Evolutionary conservation across 2,888 invertebrate species (phyloP), one percentile per base, ranked within the genome.

Genomic region (Dromius quadrimaculatus): DNA sequence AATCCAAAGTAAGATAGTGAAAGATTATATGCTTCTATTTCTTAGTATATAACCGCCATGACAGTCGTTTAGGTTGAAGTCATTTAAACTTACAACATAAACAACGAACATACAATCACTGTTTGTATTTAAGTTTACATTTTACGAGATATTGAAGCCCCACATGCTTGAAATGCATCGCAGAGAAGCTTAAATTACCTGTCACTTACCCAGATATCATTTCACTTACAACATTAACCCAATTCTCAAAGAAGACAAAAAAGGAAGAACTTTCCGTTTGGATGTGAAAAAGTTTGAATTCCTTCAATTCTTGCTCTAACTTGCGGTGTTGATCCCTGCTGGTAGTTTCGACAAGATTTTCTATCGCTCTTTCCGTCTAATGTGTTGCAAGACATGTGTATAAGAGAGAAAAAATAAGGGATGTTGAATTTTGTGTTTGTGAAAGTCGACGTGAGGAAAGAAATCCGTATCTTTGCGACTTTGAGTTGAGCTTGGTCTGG

Each of bases 271-370:
- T 59, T 59, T 34, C 36, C n/a, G n/a, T n/a, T n/a, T n/a, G n/a
- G n/a, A n/a, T 17, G 34, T 3, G 36, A 20, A 38, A 63, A 66
- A 54, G 36, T 63, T 34, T 41, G 57, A 61, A 72, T 72, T 69
- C 62, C 59, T 64, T 65, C 71, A 65, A 72, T 65, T 71, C 66
- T 36, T 50, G 54, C 66, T 71, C 62, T 66, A 69, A 71, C 54
- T 72, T 71, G 71, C 68, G 65, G 73, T 69, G 73, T 71, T 73
- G 73, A 73, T 73, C 72, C 71, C 43, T 36, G 63, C 62, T 61
- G 70, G 11, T 11, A 19, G n/a, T 19, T 23, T 9, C 23, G 47
- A 47, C 20, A 20, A n/a, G n/a, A n/a, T n/a, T n/a, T n/a, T n/a
- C n/a, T n/a, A n/a, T n/a, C n/a, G n/a, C n/a, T n/a, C n/a, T n/a